Conservation (phyloP, 2,113 vertebrate genomes). For the Erythrocercus mccallii region DNA sequence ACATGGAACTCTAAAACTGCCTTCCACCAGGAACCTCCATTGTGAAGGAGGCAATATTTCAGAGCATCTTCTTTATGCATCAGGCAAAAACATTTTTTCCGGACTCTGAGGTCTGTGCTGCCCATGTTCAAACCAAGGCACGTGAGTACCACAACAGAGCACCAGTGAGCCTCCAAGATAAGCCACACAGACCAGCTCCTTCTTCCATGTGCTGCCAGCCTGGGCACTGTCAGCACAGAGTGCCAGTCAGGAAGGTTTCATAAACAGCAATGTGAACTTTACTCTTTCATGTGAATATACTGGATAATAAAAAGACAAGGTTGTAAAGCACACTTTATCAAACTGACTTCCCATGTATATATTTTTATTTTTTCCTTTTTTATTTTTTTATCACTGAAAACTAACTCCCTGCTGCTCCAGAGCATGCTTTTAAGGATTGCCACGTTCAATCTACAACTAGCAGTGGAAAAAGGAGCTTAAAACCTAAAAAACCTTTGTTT, state of each 20-base stretch:
- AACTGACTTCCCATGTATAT: not conserved
- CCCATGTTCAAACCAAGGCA: not conserved
- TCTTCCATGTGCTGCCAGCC: not conserved
- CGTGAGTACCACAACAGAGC: fast-evolving
- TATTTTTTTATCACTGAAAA: not conserved
- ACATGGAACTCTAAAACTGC: not conserved
- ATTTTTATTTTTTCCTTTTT: not conserved
- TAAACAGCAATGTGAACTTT: not conserved
- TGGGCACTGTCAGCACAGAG: not conserved
- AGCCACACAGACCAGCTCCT: not conserved
- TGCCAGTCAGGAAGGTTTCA: not conserved
- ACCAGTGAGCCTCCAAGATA: not conserved
- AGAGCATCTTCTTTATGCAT: not conserved
- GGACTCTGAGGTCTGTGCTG: not conserved
- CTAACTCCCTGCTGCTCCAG: not conserved
- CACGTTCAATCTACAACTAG: fast-evolving
- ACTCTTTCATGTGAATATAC: not conserved
- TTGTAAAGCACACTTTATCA: not conserved
- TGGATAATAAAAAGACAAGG: not conserved
- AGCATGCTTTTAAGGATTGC: not conserved
- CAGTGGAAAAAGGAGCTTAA: not conserved
- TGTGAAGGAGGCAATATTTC: not conserved
- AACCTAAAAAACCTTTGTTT: not conserved
- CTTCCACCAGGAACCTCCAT: not conserved
- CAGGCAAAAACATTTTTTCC: not conserved